These are phyloP conservation scores for Rattus rattus DNA, from an alignment of 2,113 vertebrate genomes.

Conservation along the genomic window DNA sequence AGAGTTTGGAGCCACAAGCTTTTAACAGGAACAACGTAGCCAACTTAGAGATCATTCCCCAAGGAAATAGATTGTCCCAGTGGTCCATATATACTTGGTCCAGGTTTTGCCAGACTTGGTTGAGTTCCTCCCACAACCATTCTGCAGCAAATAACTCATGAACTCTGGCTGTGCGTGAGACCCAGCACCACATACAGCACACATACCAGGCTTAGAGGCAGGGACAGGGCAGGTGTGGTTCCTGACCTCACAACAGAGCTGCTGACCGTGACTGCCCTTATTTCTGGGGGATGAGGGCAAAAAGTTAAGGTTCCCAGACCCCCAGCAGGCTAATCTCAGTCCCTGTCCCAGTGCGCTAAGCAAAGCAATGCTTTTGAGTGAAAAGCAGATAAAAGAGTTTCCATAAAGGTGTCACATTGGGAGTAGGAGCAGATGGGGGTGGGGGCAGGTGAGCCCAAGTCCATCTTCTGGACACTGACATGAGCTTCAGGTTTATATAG, in stretches of 20 bases:
- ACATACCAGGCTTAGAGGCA: not conserved
- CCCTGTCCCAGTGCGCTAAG: not conserved
- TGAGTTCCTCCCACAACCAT: not conserved
- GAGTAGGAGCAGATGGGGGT: not conserved
- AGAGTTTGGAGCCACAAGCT: not conserved
- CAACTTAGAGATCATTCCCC: not conserved
- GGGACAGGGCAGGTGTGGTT: not conserved
- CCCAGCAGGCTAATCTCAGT: too few relatives aligned
- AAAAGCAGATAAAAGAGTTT: not conserved
- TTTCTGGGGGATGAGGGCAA: not conserved
- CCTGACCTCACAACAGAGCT: not conserved
- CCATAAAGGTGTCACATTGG: not conserved
- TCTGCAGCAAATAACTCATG: not conserved
- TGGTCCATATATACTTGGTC: not conserved
- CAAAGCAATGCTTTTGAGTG: not conserved
- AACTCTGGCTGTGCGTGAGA: not conserved
- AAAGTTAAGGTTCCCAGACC: not conserved
- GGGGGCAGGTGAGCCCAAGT: not conserved
- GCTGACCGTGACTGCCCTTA: not conserved
- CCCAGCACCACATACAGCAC: too few relatives aligned
- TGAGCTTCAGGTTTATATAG: not conserved
- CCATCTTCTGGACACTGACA: not conserved
- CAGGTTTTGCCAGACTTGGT: not conserved
- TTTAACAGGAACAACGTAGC: not conserved
- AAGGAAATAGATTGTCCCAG: not conserved